phyloP scores from a whole-genome alignment of 2,113 vertebrate species.

The Orientallactaga bullata region DNA sequence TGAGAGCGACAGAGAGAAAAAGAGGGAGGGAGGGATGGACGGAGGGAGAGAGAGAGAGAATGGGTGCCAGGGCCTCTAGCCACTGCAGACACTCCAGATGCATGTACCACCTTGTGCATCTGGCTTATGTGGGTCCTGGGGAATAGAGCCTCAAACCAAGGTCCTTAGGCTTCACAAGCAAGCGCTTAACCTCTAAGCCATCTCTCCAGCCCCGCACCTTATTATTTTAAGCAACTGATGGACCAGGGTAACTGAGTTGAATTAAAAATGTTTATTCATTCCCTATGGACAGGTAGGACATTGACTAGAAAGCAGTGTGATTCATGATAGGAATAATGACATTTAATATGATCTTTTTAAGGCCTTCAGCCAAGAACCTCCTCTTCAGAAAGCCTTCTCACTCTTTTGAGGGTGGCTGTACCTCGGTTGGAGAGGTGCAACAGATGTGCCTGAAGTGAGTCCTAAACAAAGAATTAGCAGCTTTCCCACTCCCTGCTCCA shows the following conservation, averaged over 20 bases:
- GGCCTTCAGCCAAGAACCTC: neutral
- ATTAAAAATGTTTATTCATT: neutral
- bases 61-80: too few species aligned
- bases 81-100: too few species aligned
- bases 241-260: neutral
- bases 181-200: too few species aligned
- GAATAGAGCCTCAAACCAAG: too few species aligned
- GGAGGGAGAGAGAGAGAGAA: too few species aligned
- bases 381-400: neutral
- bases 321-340: neutral
- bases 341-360: neutral
- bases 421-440: neutral
- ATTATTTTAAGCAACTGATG: neutral
- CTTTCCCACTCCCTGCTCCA: neutral
- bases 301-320: neutral
- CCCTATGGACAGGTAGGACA: neutral
- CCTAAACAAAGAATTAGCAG: neutral
- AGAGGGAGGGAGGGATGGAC: too few species aligned
- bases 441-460: too few species aligned
- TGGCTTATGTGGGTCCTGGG: too few species aligned
- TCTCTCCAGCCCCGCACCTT: too few species aligned
- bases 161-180: too few species aligned
- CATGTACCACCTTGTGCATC: too few species aligned
- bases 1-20: too few species aligned
- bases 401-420: neutral